phyloP scores from a whole-genome alignment of 2,797 vertebrate genomes.

The Allobates femoralis region DNA sequence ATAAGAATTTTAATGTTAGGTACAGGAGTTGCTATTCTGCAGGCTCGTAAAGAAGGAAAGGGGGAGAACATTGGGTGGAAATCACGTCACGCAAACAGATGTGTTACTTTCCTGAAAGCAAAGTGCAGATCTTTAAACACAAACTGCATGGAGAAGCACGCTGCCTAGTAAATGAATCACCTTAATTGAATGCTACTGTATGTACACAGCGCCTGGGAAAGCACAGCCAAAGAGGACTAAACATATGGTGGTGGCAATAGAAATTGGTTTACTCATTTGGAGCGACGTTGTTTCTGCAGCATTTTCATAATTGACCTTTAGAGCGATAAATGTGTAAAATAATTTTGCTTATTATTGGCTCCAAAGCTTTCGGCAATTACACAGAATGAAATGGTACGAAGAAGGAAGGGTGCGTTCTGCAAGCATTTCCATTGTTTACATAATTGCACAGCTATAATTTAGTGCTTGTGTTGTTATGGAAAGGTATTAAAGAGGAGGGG shows the following conservation, averaged over 20 bases:
- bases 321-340: constrained; percentile 90
- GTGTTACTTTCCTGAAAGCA: constrained; percentile 77
- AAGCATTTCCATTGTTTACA: constrained; percentile 93
- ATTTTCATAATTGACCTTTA: constrained; percentile 97
- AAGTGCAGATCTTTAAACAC: constrained; percentile 80
- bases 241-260: constrained; percentile 84
- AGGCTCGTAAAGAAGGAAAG: constrained; percentile 62
- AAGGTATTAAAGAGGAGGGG: constrained; percentile 67
- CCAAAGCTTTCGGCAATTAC: constrained; percentile 95
- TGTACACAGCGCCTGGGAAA: constrained; percentile 89
- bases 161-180: constrained; percentile 88
- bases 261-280: constrained; percentile 90
- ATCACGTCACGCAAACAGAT: constrained; percentile 90
- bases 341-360: constrained; percentile 93
- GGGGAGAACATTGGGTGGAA: constrained; percentile 64
- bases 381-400: constrained; percentile 89
- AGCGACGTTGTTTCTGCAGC: constrained; percentile 87
- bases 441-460: constrained; percentile 90
- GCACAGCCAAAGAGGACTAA: constrained; percentile 82
- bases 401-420: constrained; percentile 86
- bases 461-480: constrained; percentile 78
- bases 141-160: constrained; percentile 72
- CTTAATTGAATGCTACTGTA: constrained; percentile 86
- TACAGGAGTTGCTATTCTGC: constrained; percentile 85
- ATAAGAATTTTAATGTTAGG: constrained; percentile 73